Conservation (phyloP, 2,113 vertebrate genomes). For the Odocoileus virginianus region DNA sequence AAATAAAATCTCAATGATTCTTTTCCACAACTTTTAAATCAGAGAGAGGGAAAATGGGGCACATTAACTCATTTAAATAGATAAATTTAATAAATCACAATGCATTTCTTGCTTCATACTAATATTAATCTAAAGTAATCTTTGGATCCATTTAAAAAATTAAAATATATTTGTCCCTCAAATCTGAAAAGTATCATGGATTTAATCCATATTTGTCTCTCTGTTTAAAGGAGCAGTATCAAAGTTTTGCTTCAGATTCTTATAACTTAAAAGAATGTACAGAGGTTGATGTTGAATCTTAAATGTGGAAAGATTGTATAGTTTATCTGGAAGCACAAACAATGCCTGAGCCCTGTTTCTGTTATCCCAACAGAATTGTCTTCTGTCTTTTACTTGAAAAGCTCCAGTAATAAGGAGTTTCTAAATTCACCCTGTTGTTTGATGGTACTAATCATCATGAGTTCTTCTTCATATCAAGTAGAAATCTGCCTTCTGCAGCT, state of each 20-base stretch:
- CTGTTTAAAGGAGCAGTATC: neutral
- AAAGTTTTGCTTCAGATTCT: neutral
- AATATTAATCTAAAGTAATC: neutral
- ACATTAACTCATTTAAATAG: neutral
- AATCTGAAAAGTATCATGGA: neutral
- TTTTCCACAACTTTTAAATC: neutral
- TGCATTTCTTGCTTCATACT: neutral
- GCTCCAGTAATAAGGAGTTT: neutral
- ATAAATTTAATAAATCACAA: neutral
- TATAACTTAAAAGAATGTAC: neutral
- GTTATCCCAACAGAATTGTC: neutral
- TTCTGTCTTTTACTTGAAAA: neutral
- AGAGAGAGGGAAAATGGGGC: neutral
- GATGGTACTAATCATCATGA: neutral
- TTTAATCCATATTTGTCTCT: neutral
- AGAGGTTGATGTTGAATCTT: neutral
- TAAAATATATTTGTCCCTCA: neutral
- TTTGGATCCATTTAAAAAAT: neutral
- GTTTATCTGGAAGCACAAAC: neutral
- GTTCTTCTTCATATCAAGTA: neutral
- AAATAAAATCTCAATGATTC: neutral
- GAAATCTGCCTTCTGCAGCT: neutral
- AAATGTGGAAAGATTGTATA: neutral
- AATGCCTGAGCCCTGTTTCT: neutral
- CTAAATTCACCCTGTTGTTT: neutral